These are phyloP conservation scores for Actias luna DNA, from an alignment of 2,888 invertebrate genomes.

Conservation along the genomic window DNA sequence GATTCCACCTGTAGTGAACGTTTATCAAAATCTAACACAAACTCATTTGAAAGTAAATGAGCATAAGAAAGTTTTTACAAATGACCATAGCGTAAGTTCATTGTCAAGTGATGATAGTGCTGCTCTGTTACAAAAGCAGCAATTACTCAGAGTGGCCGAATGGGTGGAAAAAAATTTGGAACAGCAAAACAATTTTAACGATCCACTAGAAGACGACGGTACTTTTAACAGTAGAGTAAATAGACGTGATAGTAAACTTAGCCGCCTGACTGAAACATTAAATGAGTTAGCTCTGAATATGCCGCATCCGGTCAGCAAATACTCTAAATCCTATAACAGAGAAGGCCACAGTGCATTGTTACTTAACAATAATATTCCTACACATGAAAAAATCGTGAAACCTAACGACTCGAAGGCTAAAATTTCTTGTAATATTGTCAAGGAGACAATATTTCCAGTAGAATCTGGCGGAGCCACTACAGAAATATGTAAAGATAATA, in stretches of 20 bases:
- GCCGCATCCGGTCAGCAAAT: slow-evolving; percentile 77
- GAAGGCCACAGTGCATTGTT: slow-evolving; percentile 59
- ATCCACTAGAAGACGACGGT: slow-evolving; percentile 69
- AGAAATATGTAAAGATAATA: slow-evolving; percentile 60
- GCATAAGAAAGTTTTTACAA: slow-evolving; percentile 68
- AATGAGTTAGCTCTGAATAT: slow-evolving; percentile 74
- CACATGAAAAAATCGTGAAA: slow-evolving; percentile 44
- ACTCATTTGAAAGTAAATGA: slow-evolving; percentile 76
- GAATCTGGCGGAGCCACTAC: slow-evolving; percentile 66
- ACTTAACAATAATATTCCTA: slow-evolving; percentile 42
- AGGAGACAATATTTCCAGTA: slow-evolving; percentile 73
- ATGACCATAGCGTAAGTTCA: slow-evolving; percentile 77
- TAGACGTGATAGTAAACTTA: slow-evolving; percentile 63
- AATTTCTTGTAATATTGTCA: slow-evolving; percentile 53
- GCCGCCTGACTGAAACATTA: slow-evolving; percentile 66
- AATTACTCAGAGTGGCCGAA: slow-evolving; percentile 87
- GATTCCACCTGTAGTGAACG: slow-evolving; percentile 70
- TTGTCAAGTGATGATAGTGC: slow-evolving; percentile 78
- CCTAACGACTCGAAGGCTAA: slow-evolving; percentile 39
- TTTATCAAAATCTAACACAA: slow-evolving; percentile 74
- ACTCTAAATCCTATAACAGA: slow-evolving; percentile 57
- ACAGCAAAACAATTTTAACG: slow-evolving; percentile 71
- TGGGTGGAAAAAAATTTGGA: slow-evolving; percentile 87
- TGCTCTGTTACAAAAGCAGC: slow-evolving; percentile 82
- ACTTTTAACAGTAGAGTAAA: slow-evolving; percentile 53